Percentiles rank a stretch among this genome's conserved stretches.
Evolutionary conservation across 2,797 vertebrate genomes (phyloP).

Genomic region (Vespertilio murinus): DNA sequence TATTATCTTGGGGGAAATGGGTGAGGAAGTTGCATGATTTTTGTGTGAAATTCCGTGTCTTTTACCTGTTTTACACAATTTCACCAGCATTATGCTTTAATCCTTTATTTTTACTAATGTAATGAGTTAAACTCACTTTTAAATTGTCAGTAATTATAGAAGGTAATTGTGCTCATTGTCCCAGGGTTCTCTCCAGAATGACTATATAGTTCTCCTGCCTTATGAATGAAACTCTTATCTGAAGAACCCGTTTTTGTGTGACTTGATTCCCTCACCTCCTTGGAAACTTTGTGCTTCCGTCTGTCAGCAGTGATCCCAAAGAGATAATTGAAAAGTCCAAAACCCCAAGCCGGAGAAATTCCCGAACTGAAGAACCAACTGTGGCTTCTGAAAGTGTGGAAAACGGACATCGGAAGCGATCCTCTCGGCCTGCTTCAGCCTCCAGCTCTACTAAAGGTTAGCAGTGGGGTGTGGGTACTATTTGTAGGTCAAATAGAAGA

Average conservation of each 20-base stretch:
- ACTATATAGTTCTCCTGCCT: constrained; percentile 25
- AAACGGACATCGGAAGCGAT: constrained; percentile 94
- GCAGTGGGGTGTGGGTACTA: neutral
- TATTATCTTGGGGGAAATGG: constrained; percentile 38
- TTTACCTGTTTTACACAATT: constrained; percentile 24
- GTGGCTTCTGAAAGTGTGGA: constrained; percentile 89
- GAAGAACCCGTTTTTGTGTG: constrained; percentile 50
- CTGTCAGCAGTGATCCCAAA: constrained; percentile 89
- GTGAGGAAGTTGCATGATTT: neutral
- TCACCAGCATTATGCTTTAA: neutral
- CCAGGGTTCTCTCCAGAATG: constrained; percentile 27
- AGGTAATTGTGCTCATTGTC: constrained; percentile 10
- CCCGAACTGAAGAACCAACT: constrained; percentile 93
- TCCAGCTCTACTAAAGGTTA: constrained; percentile 87
- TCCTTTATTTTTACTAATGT: constrained; percentile 50
- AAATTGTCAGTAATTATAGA: constrained; percentile 31
- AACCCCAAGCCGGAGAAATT: constrained; percentile 95
- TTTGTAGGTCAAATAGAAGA: constrained; percentile 11
- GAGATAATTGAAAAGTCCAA: constrained; percentile 94
- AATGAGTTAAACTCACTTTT: constrained; percentile 39
- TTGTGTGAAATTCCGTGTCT: constrained; percentile 1
- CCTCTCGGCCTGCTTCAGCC: constrained; percentile 90
- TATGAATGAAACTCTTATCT: constrained; percentile 41
- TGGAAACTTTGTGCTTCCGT: constrained; percentile 78
- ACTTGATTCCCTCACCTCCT: constrained; percentile 76